Evolutionary conservation across 2,113 vertebrate genomes (phyloP), one percentile per base, ranked within the genome.

Genomic region (Leucopternis melanops): DNA sequence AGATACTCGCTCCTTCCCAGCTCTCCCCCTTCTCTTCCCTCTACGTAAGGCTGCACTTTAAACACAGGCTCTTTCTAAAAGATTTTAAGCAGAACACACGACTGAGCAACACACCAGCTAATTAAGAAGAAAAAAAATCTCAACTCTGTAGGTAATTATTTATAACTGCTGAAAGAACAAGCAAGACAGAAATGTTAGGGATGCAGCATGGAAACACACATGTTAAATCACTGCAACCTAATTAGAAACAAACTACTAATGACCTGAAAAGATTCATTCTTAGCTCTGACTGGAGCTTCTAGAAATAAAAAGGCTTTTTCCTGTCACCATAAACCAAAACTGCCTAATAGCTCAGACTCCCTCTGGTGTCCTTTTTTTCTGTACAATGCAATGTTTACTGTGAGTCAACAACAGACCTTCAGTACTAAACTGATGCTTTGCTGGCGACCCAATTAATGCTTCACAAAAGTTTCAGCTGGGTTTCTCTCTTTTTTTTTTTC

Each of bases 261-360:
- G 71, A 88, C 79, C 82, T 88, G 66, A 70, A 94, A 95, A 82
- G 88, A 94, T 55, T 81, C 17, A 78, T 72, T 91, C 89, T 92
- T 72, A 91, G 42, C 42, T 87, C 84, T 92, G 52, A 87, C 44
- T 87, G 54, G 69, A 85, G 96, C 97, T 88, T 86, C 74, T 65
- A 58, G 55, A 88, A 89, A 80, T 32, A 80, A 95, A 89, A 74
- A 75, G 45, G 23, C 20, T 91, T 91, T 79, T 47, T 91, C 71
- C 78, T 90, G 42, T 70, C 73, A 87, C 74, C n/a, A 58, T 69
- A 94, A 89, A 75, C 66, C 49, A 87, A 73, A 65, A 75, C 70
- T 82, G 50, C 38, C 63, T 88, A 92, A 94, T 22, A 89, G 67
- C 67, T 95, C 66, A 95, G 93, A 81, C 87, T 97, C 91, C 87